Percentiles rank a stretch among this genome's conserved stretches.
phyloP scores from a whole-genome alignment of 2,113 vertebrate species.

The Podiceps cristatus region DNA sequence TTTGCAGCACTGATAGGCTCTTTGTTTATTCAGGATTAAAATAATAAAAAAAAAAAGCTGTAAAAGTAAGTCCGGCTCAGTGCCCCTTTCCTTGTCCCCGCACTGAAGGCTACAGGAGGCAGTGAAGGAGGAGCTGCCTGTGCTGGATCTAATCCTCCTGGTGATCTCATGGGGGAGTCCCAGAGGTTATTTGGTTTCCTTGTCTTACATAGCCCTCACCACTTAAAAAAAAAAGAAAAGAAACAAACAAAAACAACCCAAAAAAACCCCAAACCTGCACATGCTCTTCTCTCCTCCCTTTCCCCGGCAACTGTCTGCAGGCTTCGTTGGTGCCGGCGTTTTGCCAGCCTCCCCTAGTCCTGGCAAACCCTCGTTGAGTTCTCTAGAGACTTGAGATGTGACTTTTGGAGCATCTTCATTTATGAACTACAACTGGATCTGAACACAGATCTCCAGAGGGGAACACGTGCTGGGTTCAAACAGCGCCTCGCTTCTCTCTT shows the following conservation, averaged over 20 bases:
- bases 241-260: neutral
- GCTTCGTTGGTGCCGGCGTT: neutral
- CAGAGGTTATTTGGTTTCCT: neutral
- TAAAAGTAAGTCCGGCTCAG: neutral
- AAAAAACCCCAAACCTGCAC: neutral
- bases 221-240: neutral
- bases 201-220: neutral
- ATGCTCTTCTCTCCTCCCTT: neutral
- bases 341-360: neutral
- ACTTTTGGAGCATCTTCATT: neutral
- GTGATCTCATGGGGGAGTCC: neutral
- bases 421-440: neutral
- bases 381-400: neutral
- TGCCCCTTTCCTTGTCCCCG: neutral
- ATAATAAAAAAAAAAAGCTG: neutral
- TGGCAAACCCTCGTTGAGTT: neutral
- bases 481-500: neutral
- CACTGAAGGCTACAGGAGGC: neutral
- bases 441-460: neutral
- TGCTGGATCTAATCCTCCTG: neutral
- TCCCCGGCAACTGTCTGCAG: neutral
- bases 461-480: neutral
- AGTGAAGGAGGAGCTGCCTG: neutral
- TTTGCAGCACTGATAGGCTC: neutral
- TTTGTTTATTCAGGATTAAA: neutral